phyloP scores from a whole-genome alignment of 2,888 invertebrate genomes.

The Seira sanloemensis region DNA sequence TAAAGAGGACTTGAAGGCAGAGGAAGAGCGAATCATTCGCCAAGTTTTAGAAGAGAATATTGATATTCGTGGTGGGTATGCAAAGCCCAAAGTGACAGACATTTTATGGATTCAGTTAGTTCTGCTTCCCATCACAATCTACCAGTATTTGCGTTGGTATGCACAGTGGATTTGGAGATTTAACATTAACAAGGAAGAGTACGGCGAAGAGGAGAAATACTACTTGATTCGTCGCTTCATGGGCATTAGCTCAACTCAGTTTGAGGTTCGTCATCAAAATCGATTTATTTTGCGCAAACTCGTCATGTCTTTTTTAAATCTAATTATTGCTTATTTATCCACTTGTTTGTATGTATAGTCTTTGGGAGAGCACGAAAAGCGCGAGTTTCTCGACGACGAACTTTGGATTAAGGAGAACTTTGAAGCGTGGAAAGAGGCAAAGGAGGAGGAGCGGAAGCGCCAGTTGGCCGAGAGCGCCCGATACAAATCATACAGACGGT shows the following conservation, averaged over 20 bases:
- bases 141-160: conserved; percentile 85
- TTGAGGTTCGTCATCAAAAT: conserved; percentile 76
- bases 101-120: conserved; percentile 90
- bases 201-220: conserved; percentile 88
- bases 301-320: neutral
- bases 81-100: conserved; percentile 86
- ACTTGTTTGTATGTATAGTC: conserved; percentile 77
- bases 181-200: conserved; percentile 84
- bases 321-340: neutral
- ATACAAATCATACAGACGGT: conserved; percentile 92
- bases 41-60: conserved; percentile 93
- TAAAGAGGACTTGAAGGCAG: conserved; percentile 83
- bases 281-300: neutral
- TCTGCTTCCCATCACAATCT: conserved; percentile 86
- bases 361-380: conserved; percentile 84
- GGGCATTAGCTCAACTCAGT: conserved; percentile 78
- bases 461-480: conserved; percentile 90
- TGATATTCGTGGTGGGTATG: conserved; percentile 95
- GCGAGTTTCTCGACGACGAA: conserved; percentile 84
- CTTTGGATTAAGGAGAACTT: conserved; percentile 91
- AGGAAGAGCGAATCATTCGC: conserved; percentile 87
- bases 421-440: conserved; percentile 85
- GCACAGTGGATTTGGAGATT: conserved; percentile 89
- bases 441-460: conserved; percentile 90
- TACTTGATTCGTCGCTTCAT: conserved; percentile 89